phyloP scores from a whole-genome alignment of 2,797 vertebrate genomes.

The Podarcis lilfordi region DNA sequence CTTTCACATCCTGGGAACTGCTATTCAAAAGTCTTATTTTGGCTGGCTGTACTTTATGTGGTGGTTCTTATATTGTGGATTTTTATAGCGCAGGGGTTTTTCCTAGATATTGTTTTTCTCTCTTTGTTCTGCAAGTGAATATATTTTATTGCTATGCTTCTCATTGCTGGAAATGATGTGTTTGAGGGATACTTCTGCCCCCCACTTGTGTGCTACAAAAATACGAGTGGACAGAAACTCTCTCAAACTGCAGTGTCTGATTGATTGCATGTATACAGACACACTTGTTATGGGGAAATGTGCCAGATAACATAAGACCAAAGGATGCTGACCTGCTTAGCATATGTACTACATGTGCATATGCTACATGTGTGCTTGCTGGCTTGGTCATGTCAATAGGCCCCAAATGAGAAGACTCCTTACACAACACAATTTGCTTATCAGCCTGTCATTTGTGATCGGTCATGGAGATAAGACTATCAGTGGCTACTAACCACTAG shows the following conservation, averaged over 20 bases:
- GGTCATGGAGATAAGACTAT: neutral
- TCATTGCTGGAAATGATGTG: neutral
- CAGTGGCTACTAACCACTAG: no score
- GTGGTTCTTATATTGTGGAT: neutral
- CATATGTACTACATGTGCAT: neutral
- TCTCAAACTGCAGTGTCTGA: neutral
- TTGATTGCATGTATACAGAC: neutral
- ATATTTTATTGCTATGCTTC: neutral
- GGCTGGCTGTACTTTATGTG: neutral
- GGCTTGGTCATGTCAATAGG: neutral
- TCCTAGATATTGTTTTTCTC: neutral
- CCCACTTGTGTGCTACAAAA: neutral
- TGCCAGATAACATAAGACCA: neutral
- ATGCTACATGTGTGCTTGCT: neutral
- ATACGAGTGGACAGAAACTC: neutral
- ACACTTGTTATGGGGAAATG: neutral
- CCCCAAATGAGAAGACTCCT: neutral
- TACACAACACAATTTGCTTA: neutral
- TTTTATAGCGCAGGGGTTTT: neutral
- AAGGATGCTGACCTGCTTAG: neutral
- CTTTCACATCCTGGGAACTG: neutral
- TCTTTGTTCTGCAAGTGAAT: neutral
- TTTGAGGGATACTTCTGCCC: neutral
- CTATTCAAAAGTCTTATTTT: slow-evolving; percentile 3
- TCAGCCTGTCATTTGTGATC: neutral